Conservation (phyloP, 64 coral and sea anemone species). For the Hydrozoanthus tunicans region DNA sequence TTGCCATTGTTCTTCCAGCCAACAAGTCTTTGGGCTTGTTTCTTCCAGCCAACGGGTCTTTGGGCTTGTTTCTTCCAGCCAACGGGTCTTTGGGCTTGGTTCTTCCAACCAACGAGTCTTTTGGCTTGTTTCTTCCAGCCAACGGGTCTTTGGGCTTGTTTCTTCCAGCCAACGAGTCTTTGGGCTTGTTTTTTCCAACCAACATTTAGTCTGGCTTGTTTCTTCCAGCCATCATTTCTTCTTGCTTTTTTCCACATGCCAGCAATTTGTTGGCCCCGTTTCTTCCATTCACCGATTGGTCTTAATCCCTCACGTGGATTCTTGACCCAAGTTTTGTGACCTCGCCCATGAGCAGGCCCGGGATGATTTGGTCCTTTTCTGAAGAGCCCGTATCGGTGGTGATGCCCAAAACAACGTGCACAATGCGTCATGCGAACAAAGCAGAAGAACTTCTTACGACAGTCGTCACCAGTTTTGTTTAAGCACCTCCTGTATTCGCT, state of each 20-base stretch:
- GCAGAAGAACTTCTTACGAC: slow-evolving; percentile 16
- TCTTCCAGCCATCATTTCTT: not conserved
- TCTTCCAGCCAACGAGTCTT: not conserved
- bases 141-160: not conserved
- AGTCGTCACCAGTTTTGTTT: slow-evolving; percentile 22
- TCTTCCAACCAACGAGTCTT: too few relatives aligned
- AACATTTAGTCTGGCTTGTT: not conserved
- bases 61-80: too few relatives aligned
- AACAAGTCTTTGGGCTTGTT: not conserved
- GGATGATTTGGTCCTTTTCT: not conserved
- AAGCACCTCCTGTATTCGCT: slow-evolving; percentile 10
- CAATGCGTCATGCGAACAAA: slow-evolving; percentile 32
- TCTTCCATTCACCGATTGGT: too few relatives aligned
- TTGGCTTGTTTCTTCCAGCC: not conserved
- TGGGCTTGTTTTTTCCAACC: not conserved
- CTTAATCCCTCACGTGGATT: too few relatives aligned
- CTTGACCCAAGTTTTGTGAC: not conserved
- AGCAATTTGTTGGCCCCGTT: not conserved
- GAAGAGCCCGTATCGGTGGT: not conserved
- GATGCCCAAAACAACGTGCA: not conserved
- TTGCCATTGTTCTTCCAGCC: not conserved
- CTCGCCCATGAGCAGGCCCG: not conserved
- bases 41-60: too few relatives aligned
- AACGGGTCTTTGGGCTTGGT: too few relatives aligned
- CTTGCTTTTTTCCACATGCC: not conserved